Percentiles rank a stretch among this genome's conserved stretches.
Evolutionary conservation across 2,888 invertebrate species (phyloP).

Genomic region (Troilus luridus): DNA sequence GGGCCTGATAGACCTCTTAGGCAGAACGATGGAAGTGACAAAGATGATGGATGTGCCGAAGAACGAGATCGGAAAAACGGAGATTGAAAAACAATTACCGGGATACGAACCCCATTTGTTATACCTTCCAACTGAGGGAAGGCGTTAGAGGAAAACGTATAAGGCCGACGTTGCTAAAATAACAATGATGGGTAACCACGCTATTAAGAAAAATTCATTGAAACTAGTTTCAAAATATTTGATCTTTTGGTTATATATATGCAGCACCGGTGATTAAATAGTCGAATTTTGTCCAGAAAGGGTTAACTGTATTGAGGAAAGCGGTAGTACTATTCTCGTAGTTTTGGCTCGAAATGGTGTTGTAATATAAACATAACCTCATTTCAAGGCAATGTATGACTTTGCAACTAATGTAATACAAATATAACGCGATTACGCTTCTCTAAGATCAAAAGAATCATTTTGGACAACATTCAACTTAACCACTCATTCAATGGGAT

Average conservation of each 20-base stretch:
- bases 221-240: neutral
- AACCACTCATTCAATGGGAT: too few species aligned
- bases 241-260: neutral
- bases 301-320: too few species aligned
- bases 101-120: neutral
- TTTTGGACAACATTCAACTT: too few species aligned
- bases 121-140: neutral
- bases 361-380: too few species aligned
- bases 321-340: too few species aligned
- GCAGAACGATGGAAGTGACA: slow-evolving; percentile 3
- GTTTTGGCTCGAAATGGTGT: too few species aligned
- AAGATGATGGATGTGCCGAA: slow-evolving; percentile 19
- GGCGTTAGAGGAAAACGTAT: neutral
- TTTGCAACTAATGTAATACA: too few species aligned
- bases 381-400: too few species aligned
- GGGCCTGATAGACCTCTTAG: neutral
- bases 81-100: slow-evolving; percentile 14
- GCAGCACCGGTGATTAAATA: too few species aligned
- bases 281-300: too few species aligned
- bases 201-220: neutral
- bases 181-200: neutral
- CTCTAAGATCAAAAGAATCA: too few species aligned
- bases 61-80: neutral
- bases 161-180: neutral
- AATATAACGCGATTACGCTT: too few species aligned